These are phyloP conservation scores for Halesus radiatus DNA, from an alignment of 1,140 invertebrate genomes.

Conservation along the genomic window DNA sequence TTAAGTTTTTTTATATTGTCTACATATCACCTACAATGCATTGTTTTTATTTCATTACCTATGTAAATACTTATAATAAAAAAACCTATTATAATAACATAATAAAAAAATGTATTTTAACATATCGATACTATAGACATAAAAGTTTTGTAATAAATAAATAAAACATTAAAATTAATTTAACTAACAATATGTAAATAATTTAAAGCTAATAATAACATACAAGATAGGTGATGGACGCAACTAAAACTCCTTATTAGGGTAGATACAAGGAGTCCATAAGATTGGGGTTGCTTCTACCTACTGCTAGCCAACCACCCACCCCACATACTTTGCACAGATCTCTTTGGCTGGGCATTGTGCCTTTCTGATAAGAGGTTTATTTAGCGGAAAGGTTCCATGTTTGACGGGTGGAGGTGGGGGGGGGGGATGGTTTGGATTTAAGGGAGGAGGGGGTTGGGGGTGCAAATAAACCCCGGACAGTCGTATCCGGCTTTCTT, in stretches of 20 bases:
- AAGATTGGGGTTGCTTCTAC: constrained; percentile 3
- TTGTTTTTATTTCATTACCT: too few species aligned
- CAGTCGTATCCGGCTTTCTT: neutral
- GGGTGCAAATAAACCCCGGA: constrained; percentile 23
- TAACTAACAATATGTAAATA: too few species aligned
- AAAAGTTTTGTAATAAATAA: too few species aligned
- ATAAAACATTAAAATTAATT: too few species aligned
- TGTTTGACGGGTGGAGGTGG: constrained; percentile 1
- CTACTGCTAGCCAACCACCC: too few species aligned
- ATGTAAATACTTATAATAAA: too few species aligned
- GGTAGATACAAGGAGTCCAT: constrained; percentile 4
- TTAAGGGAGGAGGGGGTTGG: neutral
- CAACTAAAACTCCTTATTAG: neutral
- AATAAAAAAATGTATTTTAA: too few species aligned
- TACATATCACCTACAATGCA: too few species aligned
- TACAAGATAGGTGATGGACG: neutral
- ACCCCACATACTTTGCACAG: constrained; percentile 52
- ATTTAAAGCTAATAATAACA: too few species aligned
- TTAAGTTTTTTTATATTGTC: too few species aligned
- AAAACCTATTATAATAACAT: too few species aligned
- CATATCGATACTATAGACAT: too few species aligned
- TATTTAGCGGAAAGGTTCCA: constrained; percentile 57
- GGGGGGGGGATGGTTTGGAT: neutral
- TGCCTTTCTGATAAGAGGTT: constrained; percentile 57
- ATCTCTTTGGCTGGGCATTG: constrained; percentile 57